Conservation (phyloP, 2,113 vertebrate species). For the Prunella himalayana region DNA sequence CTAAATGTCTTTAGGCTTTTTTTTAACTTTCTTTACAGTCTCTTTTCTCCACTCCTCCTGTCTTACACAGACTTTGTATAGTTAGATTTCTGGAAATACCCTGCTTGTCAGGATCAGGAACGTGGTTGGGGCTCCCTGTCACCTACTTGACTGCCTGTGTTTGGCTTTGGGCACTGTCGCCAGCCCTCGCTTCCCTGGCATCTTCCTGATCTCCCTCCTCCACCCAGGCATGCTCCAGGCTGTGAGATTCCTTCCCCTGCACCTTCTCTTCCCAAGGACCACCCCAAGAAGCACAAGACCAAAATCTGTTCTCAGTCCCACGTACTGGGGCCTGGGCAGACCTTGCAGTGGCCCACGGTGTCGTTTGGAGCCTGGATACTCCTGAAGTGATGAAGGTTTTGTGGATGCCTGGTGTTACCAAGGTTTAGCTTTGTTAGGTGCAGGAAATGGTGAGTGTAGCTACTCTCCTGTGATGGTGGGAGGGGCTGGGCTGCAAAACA, state of each 20-base stretch:
- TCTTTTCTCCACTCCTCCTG: not conserved
- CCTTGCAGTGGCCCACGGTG: not conserved
- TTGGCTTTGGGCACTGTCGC: not conserved
- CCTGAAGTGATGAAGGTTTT: not conserved
- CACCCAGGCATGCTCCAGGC: not conserved
- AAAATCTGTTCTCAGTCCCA: not conserved
- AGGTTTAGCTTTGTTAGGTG: not conserved
- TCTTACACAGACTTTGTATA: not conserved
- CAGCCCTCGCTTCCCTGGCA: not conserved
- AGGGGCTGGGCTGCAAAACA: not conserved
- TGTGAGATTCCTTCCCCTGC: not conserved
- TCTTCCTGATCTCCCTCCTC: not conserved
- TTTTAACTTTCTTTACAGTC: not conserved
- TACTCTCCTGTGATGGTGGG: not conserved
- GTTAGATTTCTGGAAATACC: not conserved
- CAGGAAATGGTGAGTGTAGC: accelerated
- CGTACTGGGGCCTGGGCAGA: accelerated
- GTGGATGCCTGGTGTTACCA: accelerated
- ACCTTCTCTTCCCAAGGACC: not conserved
- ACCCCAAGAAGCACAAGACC: not conserved
- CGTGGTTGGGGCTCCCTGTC: accelerated
- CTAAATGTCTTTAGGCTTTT: not conserved
- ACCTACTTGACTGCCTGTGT: accelerated
- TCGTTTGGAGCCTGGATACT: not conserved
- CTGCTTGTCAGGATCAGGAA: accelerated